phyloP scores from a whole-genome alignment of 2,888 invertebrate genomes.

The Julus scanicus region DNA sequence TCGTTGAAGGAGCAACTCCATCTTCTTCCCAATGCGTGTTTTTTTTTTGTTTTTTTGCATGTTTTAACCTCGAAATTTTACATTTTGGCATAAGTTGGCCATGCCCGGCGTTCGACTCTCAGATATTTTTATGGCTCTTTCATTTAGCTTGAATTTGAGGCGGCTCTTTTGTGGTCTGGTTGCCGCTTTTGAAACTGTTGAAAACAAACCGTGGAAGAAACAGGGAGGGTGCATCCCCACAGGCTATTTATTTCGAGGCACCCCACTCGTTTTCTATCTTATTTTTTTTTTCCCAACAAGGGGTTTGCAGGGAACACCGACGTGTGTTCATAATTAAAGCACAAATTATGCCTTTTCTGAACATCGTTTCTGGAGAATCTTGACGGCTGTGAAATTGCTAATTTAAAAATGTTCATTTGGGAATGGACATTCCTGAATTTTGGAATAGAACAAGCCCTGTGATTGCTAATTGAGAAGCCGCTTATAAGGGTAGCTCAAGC shows the following conservation, averaged over 20 bases:
- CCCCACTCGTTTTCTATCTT: background rate
- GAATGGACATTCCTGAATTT: background rate
- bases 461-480: background rate
- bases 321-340: background rate
- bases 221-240: background rate
- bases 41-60: too few relatives aligned
- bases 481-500: background rate
- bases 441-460: background rate
- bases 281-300: background rate
- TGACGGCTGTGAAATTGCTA: background rate
- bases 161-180: background rate
- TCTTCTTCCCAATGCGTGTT: background rate
- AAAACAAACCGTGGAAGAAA: background rate
- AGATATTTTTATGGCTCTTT: background rate
- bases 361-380: background rate
- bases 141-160: background rate
- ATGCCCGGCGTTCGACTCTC: background rate
- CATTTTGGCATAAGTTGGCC: background rate
- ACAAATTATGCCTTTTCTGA: background rate
- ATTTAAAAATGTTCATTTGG: background rate
- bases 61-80: background rate
- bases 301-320: background rate
- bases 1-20: too few relatives aligned
- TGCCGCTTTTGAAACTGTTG: background rate
- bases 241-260: background rate